Evolutionary conservation across 1,140 invertebrate genomes (phyloP).

Genomic region (Neelides sp.): DNA sequence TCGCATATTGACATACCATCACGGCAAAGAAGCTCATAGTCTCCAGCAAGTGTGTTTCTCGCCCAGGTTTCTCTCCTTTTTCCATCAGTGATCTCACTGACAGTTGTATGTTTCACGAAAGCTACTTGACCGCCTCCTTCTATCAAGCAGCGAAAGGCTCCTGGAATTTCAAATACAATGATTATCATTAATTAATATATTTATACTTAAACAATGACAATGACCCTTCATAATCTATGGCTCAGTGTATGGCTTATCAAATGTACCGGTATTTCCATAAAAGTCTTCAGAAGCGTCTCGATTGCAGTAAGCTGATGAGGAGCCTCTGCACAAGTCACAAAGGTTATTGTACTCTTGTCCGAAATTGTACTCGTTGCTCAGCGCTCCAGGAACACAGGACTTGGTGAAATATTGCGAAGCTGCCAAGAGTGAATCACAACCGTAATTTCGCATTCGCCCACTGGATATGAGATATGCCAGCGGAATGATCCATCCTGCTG

Average conservation of each 20-base stretch:
- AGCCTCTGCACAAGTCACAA: conserved; percentile 85
- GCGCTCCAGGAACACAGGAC: conserved; percentile 76
- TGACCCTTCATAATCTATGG: not conserved
- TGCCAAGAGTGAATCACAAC: conserved; percentile 74
- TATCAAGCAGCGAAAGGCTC: conserved; percentile 81
- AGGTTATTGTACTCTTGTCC: conserved; percentile 74
- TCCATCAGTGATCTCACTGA: conserved; percentile 79
- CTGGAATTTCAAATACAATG: conserved; percentile 28
- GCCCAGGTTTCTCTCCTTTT: conserved; percentile 84
- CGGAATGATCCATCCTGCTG: conserved; percentile 91
- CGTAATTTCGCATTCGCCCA: conserved; percentile 79
- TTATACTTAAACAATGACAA: conserved; percentile 1
- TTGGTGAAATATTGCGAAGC: conserved; percentile 87
- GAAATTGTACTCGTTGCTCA: conserved; percentile 69
- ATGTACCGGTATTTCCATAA: conserved; percentile 63
- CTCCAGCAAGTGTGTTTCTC: conserved; percentile 73
- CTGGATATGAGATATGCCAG: conserved; percentile 85
- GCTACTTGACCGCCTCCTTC: conserved; percentile 91
- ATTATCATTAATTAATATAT: conserved; percentile 1
- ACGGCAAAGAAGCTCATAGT: conserved; percentile 85
- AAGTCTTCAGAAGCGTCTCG: conserved; percentile 77
- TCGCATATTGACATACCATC: conserved; percentile 54
- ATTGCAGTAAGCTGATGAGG: conserved; percentile 64
- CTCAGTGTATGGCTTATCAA: not conserved
- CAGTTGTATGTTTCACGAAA: conserved; percentile 84